Evolutionary conservation across 30 jellyfish, hydroid and myxozoan species (phyloP).

Genomic region (Nemopilema nomurai): DNA sequence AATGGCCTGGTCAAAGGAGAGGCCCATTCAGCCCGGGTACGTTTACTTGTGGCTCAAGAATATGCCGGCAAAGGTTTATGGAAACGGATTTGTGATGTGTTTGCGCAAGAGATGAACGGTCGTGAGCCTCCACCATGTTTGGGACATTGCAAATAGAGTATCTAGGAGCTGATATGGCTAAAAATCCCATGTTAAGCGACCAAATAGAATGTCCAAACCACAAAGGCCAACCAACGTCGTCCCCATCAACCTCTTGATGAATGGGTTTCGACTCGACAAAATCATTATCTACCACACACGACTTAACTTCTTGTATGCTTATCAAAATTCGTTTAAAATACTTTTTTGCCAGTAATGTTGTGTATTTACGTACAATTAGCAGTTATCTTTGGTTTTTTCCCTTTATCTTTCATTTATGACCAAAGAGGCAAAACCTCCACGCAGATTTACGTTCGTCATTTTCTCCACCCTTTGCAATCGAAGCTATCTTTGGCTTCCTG

Average conservation of each 20-base stretch:
- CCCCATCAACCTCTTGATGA: neutral
- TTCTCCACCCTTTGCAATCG: neutral
- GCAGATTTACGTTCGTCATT: neutral
- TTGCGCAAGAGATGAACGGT: neutral
- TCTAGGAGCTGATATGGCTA: too few species aligned
- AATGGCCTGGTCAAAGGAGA: neutral
- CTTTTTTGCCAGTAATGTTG: too few species aligned
- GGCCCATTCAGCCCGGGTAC: neutral
- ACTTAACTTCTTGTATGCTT: neutral
- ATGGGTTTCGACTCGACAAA: neutral
- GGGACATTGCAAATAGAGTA: neutral
- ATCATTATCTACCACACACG: neutral
- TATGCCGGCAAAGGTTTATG: neutral
- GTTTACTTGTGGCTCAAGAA: neutral
- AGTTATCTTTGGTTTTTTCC: too few species aligned
- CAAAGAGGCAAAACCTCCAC: too few species aligned
- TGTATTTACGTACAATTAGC: too few species aligned
- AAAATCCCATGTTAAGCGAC: too few species aligned
- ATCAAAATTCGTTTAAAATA: too few species aligned
- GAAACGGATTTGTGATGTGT: neutral
- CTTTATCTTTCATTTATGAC: too few species aligned
- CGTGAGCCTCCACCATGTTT: neutral
- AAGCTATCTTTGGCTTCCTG: neutral
- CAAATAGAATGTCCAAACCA: neutral
- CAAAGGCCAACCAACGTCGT: neutral